phyloP scores from a whole-genome alignment of 2,888 invertebrate species.

The Silvanus unidentatus region DNA sequence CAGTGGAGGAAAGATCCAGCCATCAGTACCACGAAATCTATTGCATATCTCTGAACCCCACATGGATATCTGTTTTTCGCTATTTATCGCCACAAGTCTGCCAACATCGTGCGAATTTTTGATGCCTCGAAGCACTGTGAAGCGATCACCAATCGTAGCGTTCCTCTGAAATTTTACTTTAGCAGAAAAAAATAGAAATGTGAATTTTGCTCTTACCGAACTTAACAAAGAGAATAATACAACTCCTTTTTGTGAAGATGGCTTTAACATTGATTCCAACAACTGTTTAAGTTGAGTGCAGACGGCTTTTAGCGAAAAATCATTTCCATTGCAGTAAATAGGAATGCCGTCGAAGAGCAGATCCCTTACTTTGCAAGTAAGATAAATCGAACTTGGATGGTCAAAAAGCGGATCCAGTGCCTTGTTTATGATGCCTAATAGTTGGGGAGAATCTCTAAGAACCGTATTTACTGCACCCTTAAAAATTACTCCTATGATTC shows the following conservation, averaged over 20 bases:
- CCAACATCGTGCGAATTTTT: conserved; percentile 70
- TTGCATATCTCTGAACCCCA: conserved; percentile 72
- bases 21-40: conserved; percentile 73
- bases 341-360: conserved; percentile 67
- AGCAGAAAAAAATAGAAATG: background rate
- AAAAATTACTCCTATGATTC: conserved; percentile 16
- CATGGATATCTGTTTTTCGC: conserved; percentile 52
- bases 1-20: conserved; percentile 81
- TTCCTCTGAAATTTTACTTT: conserved; percentile 57
- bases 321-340: conserved; percentile 67
- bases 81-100: conserved; percentile 62
- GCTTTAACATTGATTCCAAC: conserved; percentile 47
- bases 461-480: conserved; percentile 56
- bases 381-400: conserved; percentile 56
- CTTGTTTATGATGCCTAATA: conserved; percentile 61
- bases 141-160: conserved; percentile 57
- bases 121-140: conserved; percentile 70
- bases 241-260: conserved; percentile 55
- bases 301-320: conserved; percentile 68
- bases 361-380: conserved; percentile 61
- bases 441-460: conserved; percentile 57
- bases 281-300: conserved; percentile 64
- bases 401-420: conserved; percentile 65
- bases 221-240: conserved; percentile 71
- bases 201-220: conserved; percentile 55